Percentiles rank a stretch among this genome's conserved stretches.
These are phyloP conservation scores for Epinephelus awoara DNA, from an alignment of 2,797 vertebrate genomes.

Conservation along the genomic window DNA sequence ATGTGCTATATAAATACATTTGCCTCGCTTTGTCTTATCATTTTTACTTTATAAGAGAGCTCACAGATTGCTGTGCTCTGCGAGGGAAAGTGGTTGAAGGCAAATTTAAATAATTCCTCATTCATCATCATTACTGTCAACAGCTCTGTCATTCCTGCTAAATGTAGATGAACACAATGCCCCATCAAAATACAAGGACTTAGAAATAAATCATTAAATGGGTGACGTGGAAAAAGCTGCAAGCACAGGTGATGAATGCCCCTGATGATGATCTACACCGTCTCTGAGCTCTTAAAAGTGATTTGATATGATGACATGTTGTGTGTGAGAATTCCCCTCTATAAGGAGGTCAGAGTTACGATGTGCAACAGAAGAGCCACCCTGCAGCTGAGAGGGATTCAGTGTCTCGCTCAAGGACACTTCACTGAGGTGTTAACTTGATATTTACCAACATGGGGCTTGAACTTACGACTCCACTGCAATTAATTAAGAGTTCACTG, in stretches of 20 bases:
- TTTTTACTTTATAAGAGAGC: no score
- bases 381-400: not conserved
- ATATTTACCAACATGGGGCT: not conserved
- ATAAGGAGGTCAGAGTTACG: slow-evolving; percentile 14
- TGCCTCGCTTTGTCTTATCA: no score
- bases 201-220: no score
- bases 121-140: not conserved
- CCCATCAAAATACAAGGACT: no score
- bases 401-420: slow-evolving; percentile 23
- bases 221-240: no score
- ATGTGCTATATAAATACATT: no score
- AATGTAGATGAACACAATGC: not conserved
- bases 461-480: not conserved
- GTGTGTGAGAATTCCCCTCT: not conserved
- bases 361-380: not conserved
- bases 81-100: no score
- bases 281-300: not conserved
- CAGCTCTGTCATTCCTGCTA: not conserved
- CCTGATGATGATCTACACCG: not conserved
- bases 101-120: no score
- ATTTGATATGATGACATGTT: not conserved
- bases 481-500: not conserved
- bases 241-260: no score
- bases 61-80: no score
- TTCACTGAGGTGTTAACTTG: not conserved